These are phyloP conservation scores for Brachyrhaphis roseni DNA, from an alignment of 2,797 vertebrate species.

Conservation along the genomic window DNA sequence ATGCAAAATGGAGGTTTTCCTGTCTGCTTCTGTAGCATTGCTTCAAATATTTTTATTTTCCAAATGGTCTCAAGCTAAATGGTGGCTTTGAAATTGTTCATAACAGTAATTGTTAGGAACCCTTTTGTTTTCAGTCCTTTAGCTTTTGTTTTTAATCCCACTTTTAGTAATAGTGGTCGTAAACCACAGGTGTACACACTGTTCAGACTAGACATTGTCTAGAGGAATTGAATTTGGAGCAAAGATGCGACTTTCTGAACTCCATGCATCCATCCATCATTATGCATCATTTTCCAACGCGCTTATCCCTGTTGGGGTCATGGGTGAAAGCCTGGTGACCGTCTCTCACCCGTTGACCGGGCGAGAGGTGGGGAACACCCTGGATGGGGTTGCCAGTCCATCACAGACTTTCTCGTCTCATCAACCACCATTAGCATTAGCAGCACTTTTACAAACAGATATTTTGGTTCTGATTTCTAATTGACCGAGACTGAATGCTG, in stretches of 20 bases:
- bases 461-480: background rate
- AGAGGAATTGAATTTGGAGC: conserved; percentile 20
- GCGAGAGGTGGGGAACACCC: too few species aligned
- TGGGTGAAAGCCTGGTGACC: too few species aligned
- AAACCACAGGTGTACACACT: conserved; percentile 2
- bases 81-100: conserved; percentile 19
- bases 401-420: background rate
- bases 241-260: background rate
- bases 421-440: background rate
- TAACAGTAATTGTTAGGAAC: conserved; percentile 4
- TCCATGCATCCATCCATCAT: too few species aligned
- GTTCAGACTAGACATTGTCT: background rate
- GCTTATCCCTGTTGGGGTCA: too few species aligned
- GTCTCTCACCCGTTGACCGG: too few species aligned
- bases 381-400: too few species aligned
- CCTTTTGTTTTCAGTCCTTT: background rate
- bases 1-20: background rate
- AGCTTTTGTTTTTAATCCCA: conserved; percentile 16
- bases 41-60: background rate
- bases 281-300: too few species aligned
- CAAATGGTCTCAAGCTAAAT: conserved; percentile 14
- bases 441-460: background rate
- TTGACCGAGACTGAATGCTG: background rate
- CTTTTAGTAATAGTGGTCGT: conserved; percentile 1
- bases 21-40: background rate